These are phyloP conservation scores for Eretmodus cyanostictus DNA, from an alignment of 2,113 vertebrate genomes.

Conservation along the genomic window DNA sequence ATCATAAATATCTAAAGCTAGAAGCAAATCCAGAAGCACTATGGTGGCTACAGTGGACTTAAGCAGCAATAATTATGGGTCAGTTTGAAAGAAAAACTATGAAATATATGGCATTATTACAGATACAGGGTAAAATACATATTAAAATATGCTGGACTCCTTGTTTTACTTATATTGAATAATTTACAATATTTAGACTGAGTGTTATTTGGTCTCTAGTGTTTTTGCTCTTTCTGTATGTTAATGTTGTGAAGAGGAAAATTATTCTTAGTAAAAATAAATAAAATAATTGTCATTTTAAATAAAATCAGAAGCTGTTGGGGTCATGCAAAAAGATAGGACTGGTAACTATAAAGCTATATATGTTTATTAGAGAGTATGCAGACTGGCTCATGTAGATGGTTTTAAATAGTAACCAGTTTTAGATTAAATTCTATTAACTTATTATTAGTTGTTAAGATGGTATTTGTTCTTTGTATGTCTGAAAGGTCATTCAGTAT, in stretches of 20 bases:
- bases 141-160: not conserved
- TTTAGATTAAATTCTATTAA: not conserved
- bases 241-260: not conserved
- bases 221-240: not conserved
- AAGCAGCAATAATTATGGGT: not conserved
- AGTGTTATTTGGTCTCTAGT: not conserved
- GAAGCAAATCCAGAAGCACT: constrained; percentile 23
- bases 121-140: not conserved
- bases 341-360: not conserved
- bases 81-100: not conserved
- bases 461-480: not conserved
- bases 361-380: not conserved
- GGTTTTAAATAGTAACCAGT: not conserved
- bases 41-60: not conserved
- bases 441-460: not conserved
- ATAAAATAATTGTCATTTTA: not conserved
- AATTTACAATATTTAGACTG: not conserved
- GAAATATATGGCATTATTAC: not conserved
- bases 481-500: not conserved
- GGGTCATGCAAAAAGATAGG: not conserved
- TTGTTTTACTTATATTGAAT: not conserved
- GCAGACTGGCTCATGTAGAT: not conserved
- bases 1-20: constrained; percentile 25
- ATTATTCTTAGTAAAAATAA: not conserved
- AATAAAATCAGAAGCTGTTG: not conserved